Base-by-base conservation (phyloP, 2,888 invertebrate species). In the Drosophila subquinaria region DNA sequence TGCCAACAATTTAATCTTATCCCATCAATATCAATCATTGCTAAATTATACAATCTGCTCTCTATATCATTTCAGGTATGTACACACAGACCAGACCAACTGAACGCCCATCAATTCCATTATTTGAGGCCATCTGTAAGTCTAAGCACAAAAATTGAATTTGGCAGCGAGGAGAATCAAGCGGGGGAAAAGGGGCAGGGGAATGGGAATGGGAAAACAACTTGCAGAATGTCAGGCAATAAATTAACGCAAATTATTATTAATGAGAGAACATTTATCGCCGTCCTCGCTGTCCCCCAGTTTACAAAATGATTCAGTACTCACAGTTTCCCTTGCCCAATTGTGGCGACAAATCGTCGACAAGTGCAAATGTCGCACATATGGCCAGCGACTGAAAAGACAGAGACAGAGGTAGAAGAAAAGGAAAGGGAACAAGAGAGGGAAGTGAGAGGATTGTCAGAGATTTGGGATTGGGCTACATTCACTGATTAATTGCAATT, bases 231-330 rank as follows among this genome's bases (percentile, higher is more conserved):
- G 78, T 78, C 76, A 69, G 57, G 80, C 83, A 76, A 87, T 87
- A 88, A 87, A 88, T 88, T 88, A 74, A 81, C 76, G 86, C 80
- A 87, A 87, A 88, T 87, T 88, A 87, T 87, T 89, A 90, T 89
- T 84, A 90, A 90, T 88, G 89, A 78, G 73, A 43, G 76, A 73
- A 79, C 87, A 90, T 89, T 76, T 76, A 81, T 89, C 80, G 79
- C 76, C 80, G 85, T 81, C 84, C 27, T 36, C 56, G 9, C 36
- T 20, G 33, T 50, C 38, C 45, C 42, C 33, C 51, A 45, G 51
- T 20, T 55, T 38, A 17, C 20, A 27, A 33, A 45, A 51, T 57
- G 74, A 60, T 38, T 47, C 48, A 57, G 56, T 64, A n/a, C 51
- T 11, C 42, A 17, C 42, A 47, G 55, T 66, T 61, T 52, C 56